Evolutionary conservation across 2,888 invertebrate species (phyloP), one percentile per base, ranked within the genome.

Genomic region (Drosophila leonis): DNA sequence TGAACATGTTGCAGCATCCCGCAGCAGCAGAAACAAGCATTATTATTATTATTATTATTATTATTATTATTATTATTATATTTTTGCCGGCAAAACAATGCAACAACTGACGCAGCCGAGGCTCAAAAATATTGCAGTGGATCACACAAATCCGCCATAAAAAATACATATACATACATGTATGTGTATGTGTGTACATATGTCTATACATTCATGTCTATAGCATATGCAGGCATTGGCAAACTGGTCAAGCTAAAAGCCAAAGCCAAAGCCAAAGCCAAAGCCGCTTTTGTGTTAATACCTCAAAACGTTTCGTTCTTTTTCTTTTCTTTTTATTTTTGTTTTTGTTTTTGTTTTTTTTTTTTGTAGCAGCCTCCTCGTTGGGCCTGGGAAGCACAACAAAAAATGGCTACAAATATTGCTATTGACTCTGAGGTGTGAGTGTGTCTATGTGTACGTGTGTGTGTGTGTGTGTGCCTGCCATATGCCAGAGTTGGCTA

Each of bases 91-190:
- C 77, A 72, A 78, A 83, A 88, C 90, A 90, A 87, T 87, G 83
- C 86, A 78, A 73, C 86, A 78, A 73, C 71, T 68, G 80, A 71
- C 78, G 71, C 68, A 56, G 73, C 33, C 57, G 56, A 72, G 72
- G 77, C 84, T 78, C 78, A 85, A 80, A 80, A 87, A 83, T 77
- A 90, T 84, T 89, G 90, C 90, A 91, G 82, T 88, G 89, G 90
- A 91, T 91, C 91, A 91, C 88, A 91, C 90, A 91, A 91, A 91
- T 91, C 90, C 88, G 84, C 90, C 89, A 90, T 91, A 91, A 91
- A 91, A 83, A 81, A 56, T 65, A 56, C 56, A 72, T 67, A 68
- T 27, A 75, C 62, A 69, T 41, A 57, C 52, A 41, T 24, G 46
- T n/a, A 24, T 51, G 48, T 51, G 13, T 49, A 33, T 13, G 41